Conservation (phyloP, 2,888 invertebrate species). For the Proisotoma minuta region DNA sequence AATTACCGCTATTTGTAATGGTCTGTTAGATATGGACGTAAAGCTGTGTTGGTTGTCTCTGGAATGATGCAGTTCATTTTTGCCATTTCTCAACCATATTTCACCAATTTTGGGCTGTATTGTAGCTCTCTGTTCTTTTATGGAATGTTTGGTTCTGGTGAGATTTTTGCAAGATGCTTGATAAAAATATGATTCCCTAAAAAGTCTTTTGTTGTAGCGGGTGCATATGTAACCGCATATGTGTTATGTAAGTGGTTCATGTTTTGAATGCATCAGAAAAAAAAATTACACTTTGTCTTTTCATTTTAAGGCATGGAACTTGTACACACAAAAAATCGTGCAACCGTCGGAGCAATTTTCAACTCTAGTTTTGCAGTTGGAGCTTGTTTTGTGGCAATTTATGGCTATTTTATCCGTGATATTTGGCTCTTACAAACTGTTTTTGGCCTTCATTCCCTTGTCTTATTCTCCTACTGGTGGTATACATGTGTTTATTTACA, state of each 20-base stretch:
- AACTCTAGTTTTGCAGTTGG: slow-evolving; percentile 73
- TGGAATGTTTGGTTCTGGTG: slow-evolving; percentile 52
- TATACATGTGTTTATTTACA: slow-evolving; percentile 28
- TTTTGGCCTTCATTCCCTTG: slow-evolving; percentile 69
- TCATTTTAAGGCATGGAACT: slow-evolving; percentile 69
- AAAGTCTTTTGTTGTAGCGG: slow-evolving; percentile 1
- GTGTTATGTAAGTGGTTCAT: slow-evolving; percentile 18
- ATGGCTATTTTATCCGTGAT: slow-evolving; percentile 72
- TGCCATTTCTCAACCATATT: slow-evolving; percentile 68
- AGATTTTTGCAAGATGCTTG: no score
- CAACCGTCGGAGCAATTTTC: slow-evolving; percentile 72
- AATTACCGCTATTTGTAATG: background rate
- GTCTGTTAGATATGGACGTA: slow-evolving; percentile 60
- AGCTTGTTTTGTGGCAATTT: slow-evolving; percentile 74
- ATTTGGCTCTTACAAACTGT: slow-evolving; percentile 68
- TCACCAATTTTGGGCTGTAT: slow-evolving; percentile 57
- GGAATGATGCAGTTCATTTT: slow-evolving; percentile 66
- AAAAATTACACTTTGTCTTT: no score
- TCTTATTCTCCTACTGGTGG: slow-evolving; percentile 70
- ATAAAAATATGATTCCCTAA: background rate
- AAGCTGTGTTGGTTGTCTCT: slow-evolving; percentile 71
- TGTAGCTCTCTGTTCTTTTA: slow-evolving; percentile 59
- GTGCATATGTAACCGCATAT: slow-evolving; percentile 19
- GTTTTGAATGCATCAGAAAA: background rate
- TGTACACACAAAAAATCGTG: slow-evolving; percentile 72